phyloP scores from a whole-genome alignment of 2,797 vertebrate species.

The Pampus argenteus region DNA sequence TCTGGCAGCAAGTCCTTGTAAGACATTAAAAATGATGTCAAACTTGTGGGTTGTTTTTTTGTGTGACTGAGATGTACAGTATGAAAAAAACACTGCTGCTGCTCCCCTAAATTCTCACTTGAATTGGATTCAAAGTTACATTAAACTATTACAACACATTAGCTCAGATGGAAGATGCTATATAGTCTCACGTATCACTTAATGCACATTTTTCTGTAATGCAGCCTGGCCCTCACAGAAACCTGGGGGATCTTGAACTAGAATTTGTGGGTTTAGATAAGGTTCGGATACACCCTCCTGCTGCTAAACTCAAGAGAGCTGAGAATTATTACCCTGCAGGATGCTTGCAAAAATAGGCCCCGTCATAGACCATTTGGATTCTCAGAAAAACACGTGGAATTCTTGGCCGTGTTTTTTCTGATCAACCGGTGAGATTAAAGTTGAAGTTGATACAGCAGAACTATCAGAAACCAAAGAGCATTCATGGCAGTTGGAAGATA shows the following conservation, averaged over 20 bases:
- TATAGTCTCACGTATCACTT: not conserved
- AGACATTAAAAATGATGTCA: not conserved
- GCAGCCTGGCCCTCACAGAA: not conserved
- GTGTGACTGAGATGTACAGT: not conserved
- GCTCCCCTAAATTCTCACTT: not conserved
- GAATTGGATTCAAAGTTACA: not conserved
- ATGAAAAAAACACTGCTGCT: not conserved
- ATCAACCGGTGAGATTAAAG: conserved; percentile 36
- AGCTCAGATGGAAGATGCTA: not conserved
- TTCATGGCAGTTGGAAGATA: conserved; percentile 27
- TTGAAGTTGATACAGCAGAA: conserved; percentile 36
- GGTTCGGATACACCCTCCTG: conserved; percentile 19
- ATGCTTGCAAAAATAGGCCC: conserved; percentile 51
- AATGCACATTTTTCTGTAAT: conserved; percentile 8
- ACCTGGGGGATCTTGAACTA: conserved; percentile 1
- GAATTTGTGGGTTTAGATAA: conserved; percentile 31
- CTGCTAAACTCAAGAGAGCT: conserved; percentile 29
- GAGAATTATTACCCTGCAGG: conserved; percentile 54
- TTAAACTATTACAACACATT: too few relatives aligned
- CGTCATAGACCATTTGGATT: conserved; percentile 52
- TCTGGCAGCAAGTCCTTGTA: conserved; percentile 28
- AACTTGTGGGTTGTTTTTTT: conserved; percentile 2
- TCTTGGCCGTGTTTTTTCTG: conserved; percentile 44
- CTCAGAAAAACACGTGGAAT: conserved; percentile 43
- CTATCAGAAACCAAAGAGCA: conserved; percentile 17